Evolutionary conservation across 2,888 invertebrate genomes (phyloP), one percentile per base, ranked within the genome.

Genomic region (Callyntrura sp.): DNA sequence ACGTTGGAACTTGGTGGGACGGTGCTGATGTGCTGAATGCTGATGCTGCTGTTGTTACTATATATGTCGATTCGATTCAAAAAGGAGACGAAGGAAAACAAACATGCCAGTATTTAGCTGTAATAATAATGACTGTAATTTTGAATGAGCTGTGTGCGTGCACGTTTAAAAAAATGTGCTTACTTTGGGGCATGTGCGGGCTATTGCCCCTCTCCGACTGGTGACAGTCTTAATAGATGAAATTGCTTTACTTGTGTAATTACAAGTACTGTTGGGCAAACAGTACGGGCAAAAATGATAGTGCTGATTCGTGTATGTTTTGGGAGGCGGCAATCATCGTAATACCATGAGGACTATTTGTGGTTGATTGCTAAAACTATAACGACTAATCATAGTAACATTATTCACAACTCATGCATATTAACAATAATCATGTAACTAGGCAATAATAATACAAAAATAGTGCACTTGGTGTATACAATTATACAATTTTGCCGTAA

Each of bases 41-140:
- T n/a, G n/a, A n/a, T n/a, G n/a, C n/a, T n/a, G n/a, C n/a, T n/a
- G n/a, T n/a, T n/a, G n/a, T n/a, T 6, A 35, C 35, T 35, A 35
- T 35, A 35, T 35, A 35, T 76, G 57, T 78, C 78, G 85, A 85
- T 62, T 76, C 85, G 78, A n/a, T n/a, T n/a, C n/a, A 48, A 85
- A 85, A 48, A 78, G 78, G 57, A 84, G 70, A 45, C 12, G 70
- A 76, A 76, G 76, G 76, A 55, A 76, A 48, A 48, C 8, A 48
- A 51, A 76, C 70, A 45, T 73, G 70, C 45, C 45, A 48, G 45
- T 68, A 20, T 11, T n/a, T 35, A 35, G 35, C 35, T n/a, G n/a
- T n/a, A 35, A 6, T 35, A 35, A 35, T 35, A 35, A 35, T 35
- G 35, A 4, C 6, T 35, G 35, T 35, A 45, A 20, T 68, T 68